phyloP scores from a whole-genome alignment of 1,140 invertebrate genomes.

The Temnothorax nylanderi region DNA sequence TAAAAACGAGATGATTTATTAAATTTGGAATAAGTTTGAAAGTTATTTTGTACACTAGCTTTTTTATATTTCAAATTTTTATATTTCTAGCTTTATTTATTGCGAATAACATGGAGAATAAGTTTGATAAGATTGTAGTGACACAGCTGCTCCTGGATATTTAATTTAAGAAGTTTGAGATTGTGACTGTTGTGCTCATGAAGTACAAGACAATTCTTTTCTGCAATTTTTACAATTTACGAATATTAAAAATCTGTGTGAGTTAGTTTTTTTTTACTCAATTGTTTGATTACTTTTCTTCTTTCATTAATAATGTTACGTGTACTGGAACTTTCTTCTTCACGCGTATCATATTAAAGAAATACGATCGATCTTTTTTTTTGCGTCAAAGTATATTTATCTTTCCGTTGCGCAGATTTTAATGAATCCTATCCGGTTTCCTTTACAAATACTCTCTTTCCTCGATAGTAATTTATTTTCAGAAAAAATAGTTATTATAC shows the following conservation, averaged over 20 bases:
- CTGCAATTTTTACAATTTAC: not conserved
- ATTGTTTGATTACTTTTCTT: not conserved
- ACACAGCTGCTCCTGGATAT: constrained; percentile 9
- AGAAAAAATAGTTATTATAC: not conserved
- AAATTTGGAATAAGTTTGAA: not conserved
- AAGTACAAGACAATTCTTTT: not conserved
- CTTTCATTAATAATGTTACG: not conserved
- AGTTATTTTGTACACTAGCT: not conserved
- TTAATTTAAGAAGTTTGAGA: constrained; percentile 20
- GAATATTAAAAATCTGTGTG: not conserved
- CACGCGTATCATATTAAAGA: not conserved
- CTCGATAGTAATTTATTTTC: not conserved
- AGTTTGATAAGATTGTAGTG: not conserved
- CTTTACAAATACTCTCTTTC: not conserved
- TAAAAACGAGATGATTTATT: not conserved
- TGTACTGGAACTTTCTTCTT: not conserved
- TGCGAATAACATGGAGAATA: not conserved
- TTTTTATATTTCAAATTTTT: constrained; percentile 6
- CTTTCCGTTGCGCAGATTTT: constrained; percentile 6
- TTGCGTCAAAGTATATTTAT: constrained; percentile 5
- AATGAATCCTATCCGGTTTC: constrained; percentile 16
- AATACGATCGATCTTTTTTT: not conserved
- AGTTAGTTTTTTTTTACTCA: not conserved
- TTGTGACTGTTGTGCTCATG: not conserved
- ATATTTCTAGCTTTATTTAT: constrained; percentile 7